phyloP scores from a whole-genome alignment of 2,888 invertebrate species.

The Parascotia fuliginaria region DNA sequence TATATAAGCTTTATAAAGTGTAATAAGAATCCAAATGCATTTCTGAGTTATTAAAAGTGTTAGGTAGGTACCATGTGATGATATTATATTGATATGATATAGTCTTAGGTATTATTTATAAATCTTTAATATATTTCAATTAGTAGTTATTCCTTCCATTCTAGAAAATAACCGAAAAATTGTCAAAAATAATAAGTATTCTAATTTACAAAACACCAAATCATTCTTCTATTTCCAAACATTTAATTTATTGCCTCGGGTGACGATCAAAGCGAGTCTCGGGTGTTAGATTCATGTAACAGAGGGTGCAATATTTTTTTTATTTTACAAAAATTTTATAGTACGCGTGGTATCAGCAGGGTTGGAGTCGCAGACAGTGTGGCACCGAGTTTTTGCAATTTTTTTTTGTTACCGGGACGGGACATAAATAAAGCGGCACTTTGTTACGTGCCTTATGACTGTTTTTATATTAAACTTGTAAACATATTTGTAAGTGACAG shows the following conservation, averaged over 20 bases:
- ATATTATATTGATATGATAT: no score
- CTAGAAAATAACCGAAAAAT: no score
- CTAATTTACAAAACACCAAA: conserved; percentile 5
- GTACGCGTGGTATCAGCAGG: conserved; percentile 43
- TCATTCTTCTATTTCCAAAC: conserved; percentile 28
- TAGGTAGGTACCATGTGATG: no score
- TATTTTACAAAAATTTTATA: conserved; percentile 61
- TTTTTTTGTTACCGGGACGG: conserved; percentile 49
- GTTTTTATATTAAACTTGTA: not conserved
- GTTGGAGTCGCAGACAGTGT: conserved; percentile 67
- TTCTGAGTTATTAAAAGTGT: no score
- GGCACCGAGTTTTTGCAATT: conserved; percentile 69
- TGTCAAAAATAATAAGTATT: no score
- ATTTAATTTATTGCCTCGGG: conserved; percentile 57
- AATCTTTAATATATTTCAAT: no score
- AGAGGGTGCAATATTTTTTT: conserved; percentile 61
- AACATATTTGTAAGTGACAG: no score
- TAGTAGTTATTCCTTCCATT: no score
- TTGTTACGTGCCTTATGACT: not conserved
- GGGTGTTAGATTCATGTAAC: conserved; percentile 55
- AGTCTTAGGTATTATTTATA: no score
- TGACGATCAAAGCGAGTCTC: conserved; percentile 63
- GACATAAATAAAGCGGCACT: conserved; percentile 24
- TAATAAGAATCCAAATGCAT: no score
- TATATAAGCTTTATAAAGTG: no score